Evolutionary conservation across 1,140 invertebrate species (phyloP), one percentile per base, ranked within the genome.

Genomic region (Eurosta solidaginis): DNA sequence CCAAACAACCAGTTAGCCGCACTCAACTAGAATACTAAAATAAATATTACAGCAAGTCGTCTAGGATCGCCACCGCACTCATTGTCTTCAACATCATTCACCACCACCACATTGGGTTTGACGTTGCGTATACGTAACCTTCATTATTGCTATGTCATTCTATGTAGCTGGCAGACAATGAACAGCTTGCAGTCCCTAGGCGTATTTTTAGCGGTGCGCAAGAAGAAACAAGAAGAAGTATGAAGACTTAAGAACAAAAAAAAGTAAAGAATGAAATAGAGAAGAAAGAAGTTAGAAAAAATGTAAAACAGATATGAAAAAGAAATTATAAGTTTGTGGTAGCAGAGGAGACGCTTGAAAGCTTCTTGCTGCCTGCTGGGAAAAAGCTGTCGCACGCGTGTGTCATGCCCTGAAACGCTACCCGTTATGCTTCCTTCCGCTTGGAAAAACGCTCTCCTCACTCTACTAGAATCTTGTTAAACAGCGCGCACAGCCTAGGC

Each of bases 81-180:
- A 1, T 25, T 1, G 1, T 22, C 27, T 59, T 59, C 54, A 29
- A 12, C 27, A 5, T 27, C n/a, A n/a, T n/a, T n/a, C n/a, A n/a
- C 7, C 54, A 36, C 54, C 3, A 17, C 27, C 29, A 36, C 29
- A n/a, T 59, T 59, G 54, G 27, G 12, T 14, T 1, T 59, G 27
- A n/a, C 54, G n/a, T 14, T 36, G 59, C 59, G 59, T 68, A 68
- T 68, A 68, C 59, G 59, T 68, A 68, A 68, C 59, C 59, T 68
- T 68, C 59, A 20, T 68, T 68, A 68, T 68, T 68, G 22, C 33
- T 68, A 40, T 68, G 25, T 29, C 27, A 36, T 68, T 68, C 27
- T 12, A 29, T 27, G 25, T 25, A 5, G 54, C 33, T 20, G 59
- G 40, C 59, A 68, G 36, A 33, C 4, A 54, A 22, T 59, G 59